phyloP scores from a whole-genome alignment of 2,113 vertebrate genomes.

The Myodes glareolus region DNA sequence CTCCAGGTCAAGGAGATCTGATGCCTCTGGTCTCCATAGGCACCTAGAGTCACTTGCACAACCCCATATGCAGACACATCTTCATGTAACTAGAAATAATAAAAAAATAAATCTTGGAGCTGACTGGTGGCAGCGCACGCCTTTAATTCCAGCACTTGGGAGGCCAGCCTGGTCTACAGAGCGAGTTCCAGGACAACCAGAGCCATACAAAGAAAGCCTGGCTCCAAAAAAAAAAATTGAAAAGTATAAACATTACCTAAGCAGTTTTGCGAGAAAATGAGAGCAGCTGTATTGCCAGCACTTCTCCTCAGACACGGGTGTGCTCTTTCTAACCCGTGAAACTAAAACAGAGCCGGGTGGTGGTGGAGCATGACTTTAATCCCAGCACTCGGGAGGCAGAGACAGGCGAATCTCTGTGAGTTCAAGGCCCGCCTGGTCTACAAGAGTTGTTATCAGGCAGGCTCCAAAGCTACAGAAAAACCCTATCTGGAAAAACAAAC shows the following conservation, averaged over 20 bases:
- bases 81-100: not conserved
- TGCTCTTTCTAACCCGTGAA: not conserved
- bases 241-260: not conserved
- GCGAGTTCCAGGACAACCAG: too few relatives aligned
- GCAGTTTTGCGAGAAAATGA: not conserved
- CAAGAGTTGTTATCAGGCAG: too few relatives aligned
- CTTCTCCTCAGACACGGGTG: conserved; percentile 14
- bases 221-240: not conserved
- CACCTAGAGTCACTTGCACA: not conserved
- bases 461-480: too few relatives aligned
- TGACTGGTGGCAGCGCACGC: too few relatives aligned
- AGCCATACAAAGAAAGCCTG: too few relatives aligned
- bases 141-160: not conserved
- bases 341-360: too few relatives aligned
- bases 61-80: not conserved
- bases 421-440: too few relatives aligned
- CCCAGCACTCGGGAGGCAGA: too few relatives aligned
- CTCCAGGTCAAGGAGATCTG: not conserved
- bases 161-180: too few relatives aligned
- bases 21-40: not conserved
- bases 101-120: not conserved
- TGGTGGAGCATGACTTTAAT: too few relatives aligned
- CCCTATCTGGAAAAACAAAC: too few relatives aligned
- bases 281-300: not conserved
- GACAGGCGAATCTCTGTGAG: too few relatives aligned